These are phyloP conservation scores for Poecile montanus DNA, from an alignment of 2,797 vertebrate genomes.

Conservation along the genomic window DNA sequence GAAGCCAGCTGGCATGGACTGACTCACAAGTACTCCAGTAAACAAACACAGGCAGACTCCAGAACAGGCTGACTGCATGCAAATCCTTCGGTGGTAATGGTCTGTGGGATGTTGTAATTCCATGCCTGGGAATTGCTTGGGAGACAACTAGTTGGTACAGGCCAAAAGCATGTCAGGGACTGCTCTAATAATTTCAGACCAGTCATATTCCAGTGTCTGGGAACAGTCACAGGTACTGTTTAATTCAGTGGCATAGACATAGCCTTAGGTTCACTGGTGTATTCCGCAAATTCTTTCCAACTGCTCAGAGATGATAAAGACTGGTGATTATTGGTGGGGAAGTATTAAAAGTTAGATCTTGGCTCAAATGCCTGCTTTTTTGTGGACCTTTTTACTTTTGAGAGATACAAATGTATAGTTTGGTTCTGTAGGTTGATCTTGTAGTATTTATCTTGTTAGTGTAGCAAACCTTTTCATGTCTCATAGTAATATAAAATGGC, in stretches of 20 bases:
- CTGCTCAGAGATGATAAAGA: background rate
- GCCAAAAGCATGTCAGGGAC: background rate
- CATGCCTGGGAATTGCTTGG: background rate
- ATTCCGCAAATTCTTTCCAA: background rate
- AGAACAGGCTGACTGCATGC: background rate
- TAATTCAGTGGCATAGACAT: background rate
- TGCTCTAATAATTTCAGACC: background rate
- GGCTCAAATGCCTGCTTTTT: background rate
- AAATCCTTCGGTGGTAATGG: background rate
- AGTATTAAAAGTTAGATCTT: background rate
- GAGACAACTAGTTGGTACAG: slow-evolving; percentile 37
- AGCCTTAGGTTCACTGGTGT: background rate
- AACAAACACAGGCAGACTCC: background rate
- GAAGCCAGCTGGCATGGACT: background rate
- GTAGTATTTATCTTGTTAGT: background rate
- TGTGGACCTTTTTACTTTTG: background rate
- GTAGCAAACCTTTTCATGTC: background rate
- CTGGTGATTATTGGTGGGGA: background rate
- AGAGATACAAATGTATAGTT: background rate
- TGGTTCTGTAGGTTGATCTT: background rate
- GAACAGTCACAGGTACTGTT: background rate
- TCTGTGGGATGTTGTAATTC: background rate
- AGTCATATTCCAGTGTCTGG: background rate
- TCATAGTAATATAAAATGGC: background rate
- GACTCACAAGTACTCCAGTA: background rate